These are phyloP conservation scores for Acipenser oxyrinchus DNA, from an alignment of 2,797 vertebrate species.

Conservation along the genomic window DNA sequence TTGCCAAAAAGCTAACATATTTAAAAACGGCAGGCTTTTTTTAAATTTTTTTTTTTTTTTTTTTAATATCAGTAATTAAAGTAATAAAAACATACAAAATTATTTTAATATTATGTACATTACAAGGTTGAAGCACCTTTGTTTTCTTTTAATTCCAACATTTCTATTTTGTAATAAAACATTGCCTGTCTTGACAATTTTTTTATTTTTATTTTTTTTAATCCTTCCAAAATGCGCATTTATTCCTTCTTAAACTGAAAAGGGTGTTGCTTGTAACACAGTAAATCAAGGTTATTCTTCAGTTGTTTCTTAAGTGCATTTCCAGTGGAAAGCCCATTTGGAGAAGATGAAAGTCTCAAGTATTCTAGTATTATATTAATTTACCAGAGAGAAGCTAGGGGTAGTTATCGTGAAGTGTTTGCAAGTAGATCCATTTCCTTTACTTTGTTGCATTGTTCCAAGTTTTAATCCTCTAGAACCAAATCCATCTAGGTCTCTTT, in stretches of 20 bases:
- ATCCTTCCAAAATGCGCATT: constrained; percentile 60
- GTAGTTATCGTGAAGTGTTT: constrained; percentile 20
- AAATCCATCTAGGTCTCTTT: neutral
- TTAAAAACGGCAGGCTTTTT: constrained; percentile 64
- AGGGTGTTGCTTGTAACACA: constrained; percentile 59
- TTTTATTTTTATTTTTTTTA: constrained; percentile 26
- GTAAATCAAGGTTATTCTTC: constrained; percentile 79
- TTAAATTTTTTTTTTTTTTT: constrained; percentile 53
- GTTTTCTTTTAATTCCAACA: constrained; percentile 37
- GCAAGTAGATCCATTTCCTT: too few species aligned
- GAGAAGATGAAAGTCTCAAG: constrained; percentile 29
- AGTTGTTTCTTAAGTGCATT: constrained; percentile 73
- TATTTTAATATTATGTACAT: constrained; percentile 78
- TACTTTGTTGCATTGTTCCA: neutral
- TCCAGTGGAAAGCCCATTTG: constrained; percentile 65
- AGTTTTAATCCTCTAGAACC: neutral
- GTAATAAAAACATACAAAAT: constrained; percentile 78
- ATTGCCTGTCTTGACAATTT: constrained; percentile 38
- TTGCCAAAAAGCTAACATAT: constrained; percentile 68
- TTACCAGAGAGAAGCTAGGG: constrained; percentile 2
- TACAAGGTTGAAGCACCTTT: constrained; percentile 64
- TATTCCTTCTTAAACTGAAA: constrained; percentile 52
- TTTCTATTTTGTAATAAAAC: constrained; percentile 73
- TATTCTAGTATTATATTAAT: constrained; percentile 12
- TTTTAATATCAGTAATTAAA: constrained; percentile 61